Percentiles rank a stretch among this genome's conserved stretches.
Evolutionary conservation across 2,113 vertebrate species (phyloP).

Genomic region (Bubo bubo): DNA sequence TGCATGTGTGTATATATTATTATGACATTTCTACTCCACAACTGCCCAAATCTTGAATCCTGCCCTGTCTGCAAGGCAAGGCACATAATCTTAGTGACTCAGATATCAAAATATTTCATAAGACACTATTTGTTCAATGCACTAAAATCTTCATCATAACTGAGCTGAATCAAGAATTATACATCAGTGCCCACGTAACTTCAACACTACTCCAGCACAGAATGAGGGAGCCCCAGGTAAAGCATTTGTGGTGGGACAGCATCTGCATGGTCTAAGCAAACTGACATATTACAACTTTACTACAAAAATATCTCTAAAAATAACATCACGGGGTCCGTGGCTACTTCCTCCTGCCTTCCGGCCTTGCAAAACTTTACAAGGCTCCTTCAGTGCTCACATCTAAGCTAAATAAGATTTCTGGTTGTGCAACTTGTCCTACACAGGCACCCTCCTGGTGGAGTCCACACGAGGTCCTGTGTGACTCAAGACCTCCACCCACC

Average conservation of each 20-base stretch:
- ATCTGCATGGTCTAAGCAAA: background rate
- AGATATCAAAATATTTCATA: background rate
- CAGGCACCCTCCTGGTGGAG: background rate
- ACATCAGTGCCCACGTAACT: background rate
- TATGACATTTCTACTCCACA: background rate
- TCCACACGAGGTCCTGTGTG: fast-evolving
- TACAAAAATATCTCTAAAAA: background rate
- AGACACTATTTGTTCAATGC: background rate
- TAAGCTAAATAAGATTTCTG: background rate
- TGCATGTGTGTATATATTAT: fast-evolving
- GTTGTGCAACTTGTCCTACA: background rate
- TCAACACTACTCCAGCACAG: background rate
- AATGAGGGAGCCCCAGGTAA: background rate
- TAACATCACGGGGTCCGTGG: background rate
- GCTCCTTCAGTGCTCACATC: background rate
- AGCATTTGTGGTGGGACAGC: background rate
- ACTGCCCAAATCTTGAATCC: background rate
- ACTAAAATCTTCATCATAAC: background rate
- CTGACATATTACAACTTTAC: background rate
- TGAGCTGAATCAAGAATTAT: background rate
- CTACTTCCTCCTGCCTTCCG: background rate
- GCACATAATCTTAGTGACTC: background rate
- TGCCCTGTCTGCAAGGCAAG: background rate
- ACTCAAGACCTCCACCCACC: background rate
- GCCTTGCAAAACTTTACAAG: background rate